Conservation (phyloP, 2,797 vertebrate species). For the Diceros bicornis region DNA sequence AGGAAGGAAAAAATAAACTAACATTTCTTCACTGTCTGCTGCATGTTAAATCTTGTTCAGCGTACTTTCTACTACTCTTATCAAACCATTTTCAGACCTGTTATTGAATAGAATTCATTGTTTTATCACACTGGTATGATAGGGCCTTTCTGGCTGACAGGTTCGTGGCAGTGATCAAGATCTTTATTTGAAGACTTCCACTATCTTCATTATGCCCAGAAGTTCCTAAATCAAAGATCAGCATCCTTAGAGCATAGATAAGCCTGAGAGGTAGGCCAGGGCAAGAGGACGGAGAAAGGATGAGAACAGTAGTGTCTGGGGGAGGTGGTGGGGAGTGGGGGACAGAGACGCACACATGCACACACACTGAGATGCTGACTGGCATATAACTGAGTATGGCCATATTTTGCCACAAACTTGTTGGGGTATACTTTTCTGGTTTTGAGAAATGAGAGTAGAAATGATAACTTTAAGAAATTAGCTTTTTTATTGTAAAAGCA, state of each 20-base stretch:
- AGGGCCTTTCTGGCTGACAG: background rate
- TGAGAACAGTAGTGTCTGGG: background rate
- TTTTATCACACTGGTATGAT: background rate
- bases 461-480: background rate
- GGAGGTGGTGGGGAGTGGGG: background rate
- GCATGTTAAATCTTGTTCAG: background rate
- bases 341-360: background rate
- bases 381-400: background rate
- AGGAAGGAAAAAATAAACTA: background rate
- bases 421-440: background rate
- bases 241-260: background rate
- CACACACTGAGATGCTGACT: background rate
- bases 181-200: conserved; percentile 8
- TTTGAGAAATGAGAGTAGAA: conserved; percentile 44
- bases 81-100: background rate
- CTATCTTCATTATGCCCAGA: background rate
- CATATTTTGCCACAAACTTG: background rate
- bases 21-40: background rate
- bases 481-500: background rate
- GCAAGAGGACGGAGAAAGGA: background rate
- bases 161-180: background rate
- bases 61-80: background rate
- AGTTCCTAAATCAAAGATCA: background rate
- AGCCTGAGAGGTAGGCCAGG: background rate
- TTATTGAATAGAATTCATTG: background rate